Evolutionary conservation across 2,888 invertebrate species (phyloP), one percentile per base, ranked within the genome.

Genomic region (Chelonus formosanus): DNA sequence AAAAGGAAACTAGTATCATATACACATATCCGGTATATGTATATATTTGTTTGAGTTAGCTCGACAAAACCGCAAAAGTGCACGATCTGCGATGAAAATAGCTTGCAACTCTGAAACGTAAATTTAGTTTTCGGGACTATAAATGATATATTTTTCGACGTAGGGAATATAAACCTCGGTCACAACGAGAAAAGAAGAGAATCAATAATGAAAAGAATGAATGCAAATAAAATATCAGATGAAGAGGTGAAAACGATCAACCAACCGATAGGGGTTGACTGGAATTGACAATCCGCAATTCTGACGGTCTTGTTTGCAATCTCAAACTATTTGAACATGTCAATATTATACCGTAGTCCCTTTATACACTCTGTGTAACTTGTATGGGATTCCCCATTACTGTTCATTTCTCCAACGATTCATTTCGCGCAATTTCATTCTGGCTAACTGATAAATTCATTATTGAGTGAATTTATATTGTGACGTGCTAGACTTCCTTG

Each of bases 401-500:
- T 45, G 57, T 47, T 55, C 47, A 53, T 48, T 31, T 50, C 54
- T 56, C 55, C 55, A 60, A 55, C 34, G 50, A 43, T 61, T 65
- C 56, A 52, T 59, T 35, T 40, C 31, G 55, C 48, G 55, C 31
- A 47, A 47, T 48, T 35, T 32, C 47, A 34, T 4, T 59, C 35
- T n/a, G 31, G 7, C 43, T 53, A 72, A 70, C 73, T 69, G 72
- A 72, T 73, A 72, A 74, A 72, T 71, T 72, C 73, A 77, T 77
- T 76, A 77, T 73, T 73, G 50, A 36, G 59, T 31, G 53, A 35
- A 40, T 50, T 20, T n/a, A 36, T 48, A 47, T 56, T 56, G 34
- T 48, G 36, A 10, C 20, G 64, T 50, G 47, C 66, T 50, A 63
- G 59, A 63, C 54, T 67, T 59, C 20, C 52, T 60, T 57, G 68